Evolutionary conservation across 1,140 invertebrate genomes (phyloP), one percentile per base, ranked within the genome.

Genomic region (Drosophila varians): DNA sequence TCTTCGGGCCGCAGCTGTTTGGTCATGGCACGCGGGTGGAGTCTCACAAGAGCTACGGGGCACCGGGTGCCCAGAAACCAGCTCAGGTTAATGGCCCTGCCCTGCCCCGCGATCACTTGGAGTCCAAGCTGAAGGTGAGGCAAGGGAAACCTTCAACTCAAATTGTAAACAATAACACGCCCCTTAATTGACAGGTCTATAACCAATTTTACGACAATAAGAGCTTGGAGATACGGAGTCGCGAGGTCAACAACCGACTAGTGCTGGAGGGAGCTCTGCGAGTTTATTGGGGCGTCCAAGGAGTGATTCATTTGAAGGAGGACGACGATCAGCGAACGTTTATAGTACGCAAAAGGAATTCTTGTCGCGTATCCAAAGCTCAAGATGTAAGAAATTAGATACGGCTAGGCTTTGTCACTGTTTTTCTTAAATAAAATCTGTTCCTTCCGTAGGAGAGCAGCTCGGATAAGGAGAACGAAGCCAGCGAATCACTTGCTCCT

Each of bases 21-120:
- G 96, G 96, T 6, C 96, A 97, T 92, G 96, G 96, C 14, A 97
- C 96, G 25, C 93, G 95, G 89, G 95, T 97, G 18, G 96, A 96
- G 91, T 96, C 96, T 60, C 96, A 97, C 89, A 96, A 95, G 49
- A 96, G 95, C 91, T 97, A 96, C 92, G 96, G 96, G 4, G 94
- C 94, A 87, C 94, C 95, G 92, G 95, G 92, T 80, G 77, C 77
- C 3, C 90, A 79, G 23, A 91, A 58, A 71, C 88, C 71, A 70
- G 71, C 56, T 11, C 78, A 75, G 43, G 69, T 57, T 18, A 90
- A 89, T 78, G 92, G 92, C 42, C 91, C 92, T 4, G 36, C 74
- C 1, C 62, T 93, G 26, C 92, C 93, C 16, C 94, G 96, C 78
- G 94, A 94, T 57, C 94, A 96, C 77, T 92, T 97, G 48, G 95